phyloP scores from a whole-genome alignment of 2,113 vertebrate species.

The Choloepus hoffmanni region DNA sequence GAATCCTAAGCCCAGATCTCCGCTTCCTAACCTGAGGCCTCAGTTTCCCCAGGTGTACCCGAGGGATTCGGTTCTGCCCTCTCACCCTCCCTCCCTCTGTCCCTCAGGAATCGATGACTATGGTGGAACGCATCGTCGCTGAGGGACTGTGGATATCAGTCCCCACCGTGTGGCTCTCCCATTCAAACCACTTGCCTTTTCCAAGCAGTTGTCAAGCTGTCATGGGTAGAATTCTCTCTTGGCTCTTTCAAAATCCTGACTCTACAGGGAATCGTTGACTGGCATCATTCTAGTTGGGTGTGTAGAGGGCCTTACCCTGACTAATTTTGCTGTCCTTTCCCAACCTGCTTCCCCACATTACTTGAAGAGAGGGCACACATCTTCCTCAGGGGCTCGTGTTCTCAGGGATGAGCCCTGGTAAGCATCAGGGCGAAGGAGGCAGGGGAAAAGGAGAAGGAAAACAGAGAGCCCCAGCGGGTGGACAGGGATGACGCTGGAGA shows the following conservation, averaged over 20 bases:
- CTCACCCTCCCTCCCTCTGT: neutral
- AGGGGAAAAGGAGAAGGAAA: neutral
- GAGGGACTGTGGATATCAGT: rapidly evolving
- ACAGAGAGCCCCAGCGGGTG: rapidly evolving
- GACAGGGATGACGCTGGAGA: too few species aligned
- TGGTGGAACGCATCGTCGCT: rapidly evolving
- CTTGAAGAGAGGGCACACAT: neutral
- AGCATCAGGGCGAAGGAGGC: neutral
- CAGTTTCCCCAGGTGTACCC: rapidly evolving
- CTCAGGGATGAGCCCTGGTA: neutral
- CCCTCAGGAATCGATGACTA: rapidly evolving
- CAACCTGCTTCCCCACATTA: rapidly evolving
- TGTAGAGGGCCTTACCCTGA: rapidly evolving
- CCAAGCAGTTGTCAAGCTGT: neutral
- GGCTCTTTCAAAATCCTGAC: neutral
- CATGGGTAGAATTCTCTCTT: neutral
- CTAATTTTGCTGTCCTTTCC: too few species aligned
- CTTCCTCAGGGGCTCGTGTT: neutral
- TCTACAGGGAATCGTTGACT: rapidly evolving
- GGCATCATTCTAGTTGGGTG: rapidly evolving
- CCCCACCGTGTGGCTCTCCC: rapidly evolving
- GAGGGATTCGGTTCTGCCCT: rapidly evolving
- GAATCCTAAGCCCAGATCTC: neutral
- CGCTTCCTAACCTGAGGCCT: neutral
- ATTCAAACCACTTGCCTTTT: neutral